Base-by-base conservation (phyloP, 1,140 invertebrate genomes). In the Zophobas atratus region DNA sequence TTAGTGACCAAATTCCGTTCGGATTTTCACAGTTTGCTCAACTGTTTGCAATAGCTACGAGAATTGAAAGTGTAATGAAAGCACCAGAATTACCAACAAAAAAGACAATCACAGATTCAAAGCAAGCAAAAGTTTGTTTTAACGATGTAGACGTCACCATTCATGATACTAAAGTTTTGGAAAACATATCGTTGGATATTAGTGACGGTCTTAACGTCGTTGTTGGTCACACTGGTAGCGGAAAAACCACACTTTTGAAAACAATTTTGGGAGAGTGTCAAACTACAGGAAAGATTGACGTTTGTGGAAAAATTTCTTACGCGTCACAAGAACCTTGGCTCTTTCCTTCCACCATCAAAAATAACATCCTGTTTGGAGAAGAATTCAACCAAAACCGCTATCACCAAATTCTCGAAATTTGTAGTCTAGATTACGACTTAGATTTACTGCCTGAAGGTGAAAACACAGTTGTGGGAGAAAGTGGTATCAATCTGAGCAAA, bases 401-500 rank as follows among this genome's bases (percentile, higher is more conserved):
- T 82, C 87, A 89, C 72, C 89, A 90, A 84, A 90, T 94, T 1
- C 83, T 90, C n/a, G 85, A 86, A 84, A 90, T 89, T 20, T 92
- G 92, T 80, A 90, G 91, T n/a, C 86, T 94, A 6, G 86, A 88
- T 55, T 89, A 89, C 79, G 95, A 96, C 84, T 90, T 96, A 76
- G 91, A 92, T 80, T 88, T 90, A 74, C 89, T 93, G 77, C 89
- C 89, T 36, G 87, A 90, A 77, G 91, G 93, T n/a, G 95, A 96
- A 82, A 87, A 90, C 79, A 96, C 95, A 0, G 85, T 95, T 32
- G 93, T 97, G 2, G 96, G 96, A 1, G 92, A 94, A 77, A 89
- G 94, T 76, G 97, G 97, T 43, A 92, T 96, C 8, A 93, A 90
- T 80, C 87, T 96, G 6, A 97, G 94, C 85, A 97, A 97, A 77